Evolutionary conservation across 2,113 vertebrate genomes (phyloP).

Genomic region (Jacana jacana): DNA sequence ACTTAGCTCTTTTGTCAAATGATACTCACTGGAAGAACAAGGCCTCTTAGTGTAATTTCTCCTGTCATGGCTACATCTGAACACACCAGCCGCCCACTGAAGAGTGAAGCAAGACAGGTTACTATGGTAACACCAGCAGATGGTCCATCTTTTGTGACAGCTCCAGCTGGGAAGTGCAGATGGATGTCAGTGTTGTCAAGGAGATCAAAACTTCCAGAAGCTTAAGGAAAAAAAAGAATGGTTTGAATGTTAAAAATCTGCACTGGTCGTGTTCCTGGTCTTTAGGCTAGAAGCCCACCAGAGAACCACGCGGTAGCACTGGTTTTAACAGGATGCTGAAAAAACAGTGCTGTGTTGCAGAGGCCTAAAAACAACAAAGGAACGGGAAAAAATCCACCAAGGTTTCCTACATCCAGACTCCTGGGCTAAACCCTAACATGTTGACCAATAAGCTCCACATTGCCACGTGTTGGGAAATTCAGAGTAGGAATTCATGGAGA

Average conservation of each 20-base stretch:
- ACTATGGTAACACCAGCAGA: constrained; percentile 98
- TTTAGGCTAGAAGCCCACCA: constrained; percentile 20
- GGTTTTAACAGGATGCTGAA: not conserved
- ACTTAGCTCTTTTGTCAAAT: not conserved
- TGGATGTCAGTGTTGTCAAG: constrained; percentile 98
- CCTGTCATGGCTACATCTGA: constrained; percentile 98
- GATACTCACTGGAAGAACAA: constrained; percentile 92
- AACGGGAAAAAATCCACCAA: not conserved
- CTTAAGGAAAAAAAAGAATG: constrained; percentile 71
- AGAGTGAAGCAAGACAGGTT: constrained; percentile 95
- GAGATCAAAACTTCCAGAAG: constrained; percentile 90
- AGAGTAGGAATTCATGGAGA: not conserved
- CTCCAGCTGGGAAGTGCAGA: constrained; percentile 98
- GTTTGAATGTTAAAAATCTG: constrained; percentile 59
- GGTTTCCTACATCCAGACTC: not conserved
- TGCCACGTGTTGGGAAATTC: not conserved
- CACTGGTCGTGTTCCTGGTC: constrained; percentile 15
- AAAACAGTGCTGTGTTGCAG: not conserved
- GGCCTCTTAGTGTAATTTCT: constrained; percentile 95
- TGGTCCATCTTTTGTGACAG: constrained; percentile 97
- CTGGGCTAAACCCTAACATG: not conserved
- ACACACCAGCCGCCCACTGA: constrained; percentile 90
- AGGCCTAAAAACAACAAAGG: not conserved
- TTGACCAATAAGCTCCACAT: not conserved
- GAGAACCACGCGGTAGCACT: not conserved